Evolutionary conservation across 2,888 invertebrate species (phyloP), one percentile per base, ranked within the genome.

Genomic region (Nezara viridula): DNA sequence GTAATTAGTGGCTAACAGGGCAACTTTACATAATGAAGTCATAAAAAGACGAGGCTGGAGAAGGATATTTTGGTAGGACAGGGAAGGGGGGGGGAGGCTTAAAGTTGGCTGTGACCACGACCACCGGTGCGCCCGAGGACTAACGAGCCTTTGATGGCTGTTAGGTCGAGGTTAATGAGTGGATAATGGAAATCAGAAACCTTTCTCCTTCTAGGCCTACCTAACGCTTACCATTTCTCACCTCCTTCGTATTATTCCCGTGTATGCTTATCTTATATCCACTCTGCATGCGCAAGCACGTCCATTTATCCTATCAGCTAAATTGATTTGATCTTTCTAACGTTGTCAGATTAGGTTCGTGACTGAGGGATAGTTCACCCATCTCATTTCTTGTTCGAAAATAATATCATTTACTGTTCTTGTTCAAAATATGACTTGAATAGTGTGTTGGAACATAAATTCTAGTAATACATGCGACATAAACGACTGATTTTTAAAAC

Each of bases 1-100:
- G 66, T 73, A 73, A 73, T 73, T 73, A 73, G 66, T 73, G 66
- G 66, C 66, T 37, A 73, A 73, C 66, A 73, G 66, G 66, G 37
- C 32, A 37, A 73, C 66, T 73, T 73, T 73, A 73, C 66, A 73
- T 73, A 73, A 73, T 73, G 32, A 73, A 73, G 66, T 73, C 66
- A 73, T 73, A 73, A 73, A 73, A 73, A 73, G 66, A 73, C 32
- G 66, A 37, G 37, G 66, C 6, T 7, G 7, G 32, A 37, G 66
- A 7, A 37, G 37, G 66, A 73, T 73, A 73, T 73, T 73, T 73
- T 21, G 19, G 66, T 16, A 27, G 6, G n/a, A n/a, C 9, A 44
- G n/a, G 50, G n/a, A 3, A n/a, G n/a, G 55, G 55, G 60, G 66
- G 9, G 37, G 37, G 14, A 37, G 66, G 21, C 7, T 19, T 73